Conservation (phyloP, 2,888 invertebrate genomes). For the Pyrocoelia pectoralis region DNA sequence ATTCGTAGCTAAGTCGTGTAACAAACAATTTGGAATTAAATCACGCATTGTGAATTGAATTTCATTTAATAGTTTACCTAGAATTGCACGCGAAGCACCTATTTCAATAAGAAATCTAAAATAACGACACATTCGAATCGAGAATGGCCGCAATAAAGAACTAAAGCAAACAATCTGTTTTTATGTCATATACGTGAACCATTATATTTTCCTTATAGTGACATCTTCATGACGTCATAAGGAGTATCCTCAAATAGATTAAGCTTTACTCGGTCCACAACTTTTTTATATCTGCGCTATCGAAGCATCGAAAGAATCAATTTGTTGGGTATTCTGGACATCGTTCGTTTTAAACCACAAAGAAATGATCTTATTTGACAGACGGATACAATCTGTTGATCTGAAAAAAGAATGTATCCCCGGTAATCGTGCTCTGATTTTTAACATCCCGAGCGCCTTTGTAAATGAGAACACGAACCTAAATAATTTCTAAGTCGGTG, state of each 20-base stretch:
- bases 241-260: conserved; percentile 13
- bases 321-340: conserved; percentile 32
- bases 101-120: too few species aligned
- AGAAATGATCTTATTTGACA: conserved; percentile 48
- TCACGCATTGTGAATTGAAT: too few species aligned
- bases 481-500: conserved; percentile 37
- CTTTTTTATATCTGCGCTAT: conserved; percentile 15
- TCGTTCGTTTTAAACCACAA: conserved; percentile 38
- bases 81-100: too few species aligned
- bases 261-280: neutral
- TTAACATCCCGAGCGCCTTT: conserved; percentile 35
- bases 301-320: conserved; percentile 22
- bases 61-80: too few species aligned
- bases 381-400: conserved; percentile 50
- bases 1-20: too few species aligned
- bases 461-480: conserved; percentile 25
- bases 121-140: too few species aligned
- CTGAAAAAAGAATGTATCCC: conserved; percentile 48
- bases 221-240: conserved; percentile 18
- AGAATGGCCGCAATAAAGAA: neutral
- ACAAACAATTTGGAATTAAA: too few species aligned
- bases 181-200: neutral
- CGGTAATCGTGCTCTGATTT: conserved; percentile 45
- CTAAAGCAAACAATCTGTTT: neutral
- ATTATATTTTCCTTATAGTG: too few species aligned